Conservation (phyloP, 2,888 invertebrate genomes). For the Thymelicus lineola region DNA sequence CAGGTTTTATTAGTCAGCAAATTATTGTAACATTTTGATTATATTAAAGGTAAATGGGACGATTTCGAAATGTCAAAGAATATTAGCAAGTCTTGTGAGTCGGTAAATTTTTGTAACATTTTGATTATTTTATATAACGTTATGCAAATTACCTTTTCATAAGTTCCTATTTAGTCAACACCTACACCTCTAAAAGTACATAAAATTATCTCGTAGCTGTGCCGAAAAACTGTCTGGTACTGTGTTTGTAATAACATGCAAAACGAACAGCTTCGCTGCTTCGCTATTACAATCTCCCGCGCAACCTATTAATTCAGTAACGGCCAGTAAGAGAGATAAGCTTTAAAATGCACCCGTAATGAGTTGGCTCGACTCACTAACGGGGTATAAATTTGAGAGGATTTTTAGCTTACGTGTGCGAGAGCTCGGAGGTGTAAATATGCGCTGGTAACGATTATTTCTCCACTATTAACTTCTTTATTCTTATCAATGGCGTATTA, state of each 20-base stretch:
- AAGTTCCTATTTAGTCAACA: too few relatives aligned
- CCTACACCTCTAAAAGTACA: neutral
- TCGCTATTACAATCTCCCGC: slow-evolving; percentile 1
- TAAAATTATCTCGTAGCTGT: neutral
- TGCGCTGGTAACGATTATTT: neutral
- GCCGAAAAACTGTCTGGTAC: neutral
- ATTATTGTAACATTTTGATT: too few relatives aligned
- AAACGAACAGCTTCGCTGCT: neutral
- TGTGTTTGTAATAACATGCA: neutral
- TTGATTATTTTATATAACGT: too few relatives aligned
- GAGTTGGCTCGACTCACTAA: slow-evolving; percentile 55
- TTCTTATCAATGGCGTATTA: too few relatives aligned
- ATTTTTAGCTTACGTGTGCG: slow-evolving; percentile 40
- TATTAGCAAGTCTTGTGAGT: too few relatives aligned
- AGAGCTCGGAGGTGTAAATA: neutral
- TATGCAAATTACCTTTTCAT: too few relatives aligned
- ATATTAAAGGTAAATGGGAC: too few relatives aligned
- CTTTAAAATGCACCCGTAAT: slow-evolving; percentile 59
- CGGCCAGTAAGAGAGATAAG: slow-evolving; percentile 44
- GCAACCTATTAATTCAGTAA: slow-evolving; percentile 10
- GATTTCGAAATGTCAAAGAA: too few relatives aligned
- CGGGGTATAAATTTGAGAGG: slow-evolving; percentile 46
- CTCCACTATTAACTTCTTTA: neutral
- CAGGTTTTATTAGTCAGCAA: too few relatives aligned
- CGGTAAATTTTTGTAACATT: too few relatives aligned